Evolutionary conservation across 2,797 vertebrate species (phyloP).

Genomic region (Mycteria americana): DNA sequence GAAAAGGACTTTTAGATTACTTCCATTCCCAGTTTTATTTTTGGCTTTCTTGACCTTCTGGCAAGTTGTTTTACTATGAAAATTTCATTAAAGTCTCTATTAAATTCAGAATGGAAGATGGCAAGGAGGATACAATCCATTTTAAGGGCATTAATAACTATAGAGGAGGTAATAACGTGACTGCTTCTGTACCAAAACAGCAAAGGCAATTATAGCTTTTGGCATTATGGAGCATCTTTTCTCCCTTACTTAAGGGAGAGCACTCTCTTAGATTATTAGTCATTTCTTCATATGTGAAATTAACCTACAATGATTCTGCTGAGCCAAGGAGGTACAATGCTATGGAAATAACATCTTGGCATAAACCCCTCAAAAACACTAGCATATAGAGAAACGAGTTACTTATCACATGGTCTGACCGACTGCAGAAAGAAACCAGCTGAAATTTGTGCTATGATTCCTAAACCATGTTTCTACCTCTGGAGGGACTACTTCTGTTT

Average conservation of each 20-base stretch:
- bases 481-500: not conserved
- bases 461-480: not conserved
- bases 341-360: not conserved
- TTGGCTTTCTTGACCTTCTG: slow-evolving; percentile 11
- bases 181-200: not conserved
- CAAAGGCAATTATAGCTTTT: not conserved
- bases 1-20: not conserved
- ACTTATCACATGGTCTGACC: not conserved
- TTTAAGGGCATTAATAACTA: slow-evolving; percentile 31
- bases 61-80: slow-evolving; percentile 45
- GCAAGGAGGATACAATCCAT: slow-evolving; percentile 1
- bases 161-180: not conserved
- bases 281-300: not conserved
- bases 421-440: not conserved
- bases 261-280: not conserved
- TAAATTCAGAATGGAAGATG: slow-evolving; percentile 32
- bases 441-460: not conserved
- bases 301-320: not conserved
- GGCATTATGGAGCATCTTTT: not conserved
- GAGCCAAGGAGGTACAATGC: not conserved
- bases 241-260: not conserved
- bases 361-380: not conserved
- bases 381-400: not conserved
- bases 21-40: not conserved
- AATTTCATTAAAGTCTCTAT: slow-evolving; percentile 51